phyloP scores from a whole-genome alignment of 1,140 invertebrate genomes.

The Camponotus pennsylvanicus region DNA sequence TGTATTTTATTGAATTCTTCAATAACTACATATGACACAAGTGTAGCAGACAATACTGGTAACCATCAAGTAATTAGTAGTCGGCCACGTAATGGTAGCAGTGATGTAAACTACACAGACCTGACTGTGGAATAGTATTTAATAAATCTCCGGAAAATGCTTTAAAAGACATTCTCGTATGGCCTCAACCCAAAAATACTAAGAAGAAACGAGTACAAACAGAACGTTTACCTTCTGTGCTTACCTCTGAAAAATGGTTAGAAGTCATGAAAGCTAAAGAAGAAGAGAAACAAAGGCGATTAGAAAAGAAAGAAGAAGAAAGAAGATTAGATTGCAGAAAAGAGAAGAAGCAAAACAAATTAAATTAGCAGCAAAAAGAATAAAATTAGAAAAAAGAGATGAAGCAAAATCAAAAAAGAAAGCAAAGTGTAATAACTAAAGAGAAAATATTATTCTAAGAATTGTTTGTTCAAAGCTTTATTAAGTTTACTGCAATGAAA shows the following conservation, averaged over 20 bases:
- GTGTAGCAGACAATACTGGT: neutral
- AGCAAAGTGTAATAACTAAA: too few species aligned
- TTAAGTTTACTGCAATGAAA: neutral
- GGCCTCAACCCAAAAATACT: neutral
- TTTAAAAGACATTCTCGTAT: constrained; percentile 9
- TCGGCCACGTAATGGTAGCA: constrained; percentile 1
- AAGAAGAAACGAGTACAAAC: constrained; percentile 1
- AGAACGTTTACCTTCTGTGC: neutral
- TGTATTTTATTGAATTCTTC: neutral
- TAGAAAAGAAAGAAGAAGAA: neutral
- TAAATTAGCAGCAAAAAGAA: constrained; percentile 11
- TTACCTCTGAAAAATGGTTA: constrained; percentile 8
- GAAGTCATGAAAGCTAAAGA: constrained; percentile 15
- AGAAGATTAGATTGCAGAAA: neutral
- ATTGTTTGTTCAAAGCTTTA: too few species aligned
- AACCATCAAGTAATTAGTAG: neutral
- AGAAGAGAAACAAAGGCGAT: neutral
- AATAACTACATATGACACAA: constrained; percentile 2
- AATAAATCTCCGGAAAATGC: neutral
- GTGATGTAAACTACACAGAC: neutral
- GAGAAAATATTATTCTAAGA: too few species aligned
- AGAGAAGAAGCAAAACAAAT: constrained; percentile 6
- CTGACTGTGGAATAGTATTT: neutral
- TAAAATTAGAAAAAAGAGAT: constrained; percentile 9
- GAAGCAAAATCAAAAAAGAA: too few species aligned